Base-by-base conservation (phyloP, 2,113 vertebrate genomes). In the Gambusia affinis region DNA sequence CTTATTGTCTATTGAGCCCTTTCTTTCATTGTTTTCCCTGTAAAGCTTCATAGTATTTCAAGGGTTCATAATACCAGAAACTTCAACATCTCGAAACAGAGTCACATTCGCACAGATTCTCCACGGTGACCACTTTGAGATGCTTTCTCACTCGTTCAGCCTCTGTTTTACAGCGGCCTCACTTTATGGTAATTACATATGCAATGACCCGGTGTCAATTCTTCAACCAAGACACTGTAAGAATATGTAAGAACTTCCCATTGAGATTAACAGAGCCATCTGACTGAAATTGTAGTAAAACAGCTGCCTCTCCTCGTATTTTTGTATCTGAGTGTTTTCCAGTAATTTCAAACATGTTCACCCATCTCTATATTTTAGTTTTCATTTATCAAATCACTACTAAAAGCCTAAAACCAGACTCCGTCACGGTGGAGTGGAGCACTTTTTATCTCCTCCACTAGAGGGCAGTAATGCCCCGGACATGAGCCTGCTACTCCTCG, bases 401-500 rank as follows among this genome's bases (percentile, higher is more conserved):
- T 78, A 73, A 84, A 67, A 22, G 67, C 70, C 60, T 76, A n/a
- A 76, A 57, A 76, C 8, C 11, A 54, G 33, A 19, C 44, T 65
- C 47, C 67, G 67, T 74, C 70, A 61, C 29, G 78, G 67, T 70
- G 69, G 74, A 44, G 67, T n/a, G 29, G 7, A 67, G 39, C 31
- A 47, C 61, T 75, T 73, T 72, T 42, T 33, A 70, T 47, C 27
- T 73, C 30, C 65, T 78, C 92, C 92, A 91, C 92, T 78, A 91
- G 91, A 89, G 92, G 92, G 92, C 91, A 92, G 88, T 90, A 87
- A 88, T 30, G 86, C 72, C 84, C 75, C 75, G 67, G 71, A 64
- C 67, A 80, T 66, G 47, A 19, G 8, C 70, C 79, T 80, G 76
- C 73, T 71, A 22, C 6, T 6, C 29, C 54, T 17, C 3, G 64